phyloP scores from a whole-genome alignment of 2,888 invertebrate species.

The Sinopyrophorus schimmeli region DNA sequence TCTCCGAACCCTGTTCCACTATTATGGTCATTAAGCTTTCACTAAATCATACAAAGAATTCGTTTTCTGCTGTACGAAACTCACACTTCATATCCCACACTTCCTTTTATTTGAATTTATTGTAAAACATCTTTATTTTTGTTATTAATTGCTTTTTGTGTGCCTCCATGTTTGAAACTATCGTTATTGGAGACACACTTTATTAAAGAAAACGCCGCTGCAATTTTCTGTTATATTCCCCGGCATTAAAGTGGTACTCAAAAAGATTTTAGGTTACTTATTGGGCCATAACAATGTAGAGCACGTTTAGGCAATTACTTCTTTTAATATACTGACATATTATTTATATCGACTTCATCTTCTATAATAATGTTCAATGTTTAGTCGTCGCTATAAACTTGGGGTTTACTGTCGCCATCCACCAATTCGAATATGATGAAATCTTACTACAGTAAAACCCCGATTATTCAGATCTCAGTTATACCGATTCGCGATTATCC shows the following conservation, averaged over 20 bases:
- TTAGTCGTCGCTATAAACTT: constrained; percentile 9
- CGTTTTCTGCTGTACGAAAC: constrained; percentile 22
- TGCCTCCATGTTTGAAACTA: no score
- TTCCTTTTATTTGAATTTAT: no score
- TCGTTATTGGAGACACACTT: constrained; percentile 5
- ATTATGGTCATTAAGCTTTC: constrained; percentile 25
- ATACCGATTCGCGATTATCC: no score
- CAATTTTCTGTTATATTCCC: constrained; percentile 9
- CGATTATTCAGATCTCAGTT: no score
- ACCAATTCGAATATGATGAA: no score
- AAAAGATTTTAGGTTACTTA: constrained; percentile 12
- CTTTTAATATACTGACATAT: constrained; percentile 13
- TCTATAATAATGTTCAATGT: constrained; percentile 7
- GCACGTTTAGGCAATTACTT: constrained; percentile 12
- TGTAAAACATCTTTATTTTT: no score
- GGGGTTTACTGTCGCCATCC: no score
- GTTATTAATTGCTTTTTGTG: no score
- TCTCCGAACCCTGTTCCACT: constrained; percentile 17
- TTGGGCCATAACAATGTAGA: constrained; percentile 12
- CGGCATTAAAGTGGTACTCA: constrained; percentile 7
- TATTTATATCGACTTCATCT: constrained; percentile 11
- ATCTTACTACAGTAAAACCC: no score
- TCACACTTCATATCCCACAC: no score
- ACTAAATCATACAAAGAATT: constrained; percentile 23
- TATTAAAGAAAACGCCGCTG: constrained; percentile 10